Evolutionary conservation across 1,140 invertebrate genomes (phyloP).

Genomic region (Galleria mellonella): DNA sequence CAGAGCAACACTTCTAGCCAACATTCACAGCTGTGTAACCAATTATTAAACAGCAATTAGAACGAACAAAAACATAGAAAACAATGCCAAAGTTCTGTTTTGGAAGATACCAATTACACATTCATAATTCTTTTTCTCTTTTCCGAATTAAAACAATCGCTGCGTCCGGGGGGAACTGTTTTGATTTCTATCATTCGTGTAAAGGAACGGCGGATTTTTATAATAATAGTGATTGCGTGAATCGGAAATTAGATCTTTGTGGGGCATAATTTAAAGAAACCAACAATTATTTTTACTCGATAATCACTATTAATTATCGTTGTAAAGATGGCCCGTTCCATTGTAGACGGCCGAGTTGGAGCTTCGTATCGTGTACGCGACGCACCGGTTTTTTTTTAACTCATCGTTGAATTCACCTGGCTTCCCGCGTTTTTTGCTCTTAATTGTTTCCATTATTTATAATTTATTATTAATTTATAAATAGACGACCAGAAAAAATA

Average conservation of each 20-base stretch:
- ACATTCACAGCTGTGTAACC: slow-evolving; percentile 6
- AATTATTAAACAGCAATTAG: slow-evolving; percentile 21
- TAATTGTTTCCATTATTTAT: slow-evolving; percentile 1
- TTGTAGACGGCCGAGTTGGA: slow-evolving; percentile 5
- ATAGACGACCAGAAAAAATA: too few relatives aligned
- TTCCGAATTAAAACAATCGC: slow-evolving; percentile 58
- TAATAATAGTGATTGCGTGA: slow-evolving; percentile 51
- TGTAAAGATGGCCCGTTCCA: slow-evolving; percentile 37
- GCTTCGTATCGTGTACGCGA: slow-evolving; percentile 3
- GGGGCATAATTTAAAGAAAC: slow-evolving; percentile 43
- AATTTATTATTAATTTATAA: neutral
- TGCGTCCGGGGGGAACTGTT: slow-evolving; percentile 35
- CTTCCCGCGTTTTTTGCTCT: neutral
- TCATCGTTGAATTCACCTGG: slow-evolving; percentile 1
- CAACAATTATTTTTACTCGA: slow-evolving; percentile 58
- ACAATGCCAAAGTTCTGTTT: slow-evolving; percentile 36
- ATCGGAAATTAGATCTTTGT: slow-evolving; percentile 40
- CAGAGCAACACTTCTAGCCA: neutral
- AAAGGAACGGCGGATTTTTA: slow-evolving; percentile 24
- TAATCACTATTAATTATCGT: slow-evolving; percentile 59
- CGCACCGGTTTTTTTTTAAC: neutral
- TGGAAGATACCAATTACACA: slow-evolving; percentile 48
- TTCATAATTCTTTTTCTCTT: slow-evolving; percentile 52
- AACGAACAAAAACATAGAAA: slow-evolving; percentile 23
- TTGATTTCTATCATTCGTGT: slow-evolving; percentile 42